These are phyloP conservation scores for Pollenia angustigena DNA, from an alignment of 2,888 invertebrate genomes.

Conservation along the genomic window DNA sequence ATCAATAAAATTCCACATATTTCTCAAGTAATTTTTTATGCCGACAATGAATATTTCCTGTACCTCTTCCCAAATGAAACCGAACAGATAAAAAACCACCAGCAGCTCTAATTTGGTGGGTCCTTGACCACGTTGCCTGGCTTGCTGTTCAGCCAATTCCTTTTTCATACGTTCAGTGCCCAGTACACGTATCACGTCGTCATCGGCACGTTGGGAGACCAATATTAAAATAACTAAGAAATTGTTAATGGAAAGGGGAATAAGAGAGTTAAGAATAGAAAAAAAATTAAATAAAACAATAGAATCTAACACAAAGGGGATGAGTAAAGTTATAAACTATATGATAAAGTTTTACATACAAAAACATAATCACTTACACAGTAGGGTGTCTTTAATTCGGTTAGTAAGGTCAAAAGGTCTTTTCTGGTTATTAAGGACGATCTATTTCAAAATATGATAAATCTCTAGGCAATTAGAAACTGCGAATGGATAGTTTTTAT, in stretches of 20 bases:
- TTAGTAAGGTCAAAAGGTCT: no score
- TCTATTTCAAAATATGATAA: no score
- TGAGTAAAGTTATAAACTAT: neutral
- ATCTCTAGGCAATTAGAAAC: no score
- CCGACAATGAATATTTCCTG: conserved; percentile 95
- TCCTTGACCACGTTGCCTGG: conserved; percentile 92
- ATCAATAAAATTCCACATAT: conserved; percentile 99
- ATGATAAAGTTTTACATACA: no score
- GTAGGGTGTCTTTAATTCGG: no score
- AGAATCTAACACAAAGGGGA: conserved; percentile 15
- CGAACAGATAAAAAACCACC: conserved; percentile 93
- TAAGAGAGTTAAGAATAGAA: neutral
- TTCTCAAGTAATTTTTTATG: conserved; percentile 92
- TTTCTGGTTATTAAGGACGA: no score
- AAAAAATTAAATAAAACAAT: conserved; percentile 7
- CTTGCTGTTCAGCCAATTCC: conserved; percentile 87
- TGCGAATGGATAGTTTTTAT: no score
- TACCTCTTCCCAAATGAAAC: conserved; percentile 96
- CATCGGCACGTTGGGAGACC: conserved; percentile 95
- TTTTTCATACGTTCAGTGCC: conserved; percentile 89
- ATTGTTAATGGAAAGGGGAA: neutral
- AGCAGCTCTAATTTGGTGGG: conserved; percentile 93
- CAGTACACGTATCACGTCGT: conserved; percentile 89
- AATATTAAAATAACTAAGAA: conserved; percentile 91
- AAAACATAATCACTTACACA: no score